Evolutionary conservation across 1,140 invertebrate genomes (phyloP), one percentile per base, ranked within the genome.

Genomic region (Caenorhabditis inopinata): DNA sequence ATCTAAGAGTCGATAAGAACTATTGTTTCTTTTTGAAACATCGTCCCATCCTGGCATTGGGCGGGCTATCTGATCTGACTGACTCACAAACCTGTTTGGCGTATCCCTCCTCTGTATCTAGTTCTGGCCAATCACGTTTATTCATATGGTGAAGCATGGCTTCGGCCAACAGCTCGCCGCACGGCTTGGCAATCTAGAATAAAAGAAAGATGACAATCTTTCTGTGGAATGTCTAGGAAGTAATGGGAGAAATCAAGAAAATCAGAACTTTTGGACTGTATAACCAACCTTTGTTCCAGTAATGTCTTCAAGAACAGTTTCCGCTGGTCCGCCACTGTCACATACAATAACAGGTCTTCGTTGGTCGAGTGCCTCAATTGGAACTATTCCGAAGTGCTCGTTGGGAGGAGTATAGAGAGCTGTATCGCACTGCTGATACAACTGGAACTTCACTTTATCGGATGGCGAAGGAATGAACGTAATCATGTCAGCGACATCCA

Each of bases 361-460:
- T 68, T 88, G 87, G 18, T 88, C 87, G 1, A 88, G 78, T 35
- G 87, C 87, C 75, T 88, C 87, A 47, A 88, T 88, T 12, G 87
- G 87, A 16, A 88, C 87, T 76, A 88, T 88, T 27, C 87, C 86
- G 75, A 88, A 88, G 74, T 88, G 87, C 76, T 88, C 87, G 73
- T 87, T 84, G 11, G 87, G 87, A 14, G 87, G 87, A 29, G 87
- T 88, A 83, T 88, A 88, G 6, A 88, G 82, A 4, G 85, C 85
- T n/a, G 82, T 80, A 68, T 88, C 87, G 75, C 87, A 88, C 49
- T 88, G 35, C 16, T 85, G 76, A 75, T 86, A 88, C 11, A 88
- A 77, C 32, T 38, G 42, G 76, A 88, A 88, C 68, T 88, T 88
- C 14, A 83, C 75, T 11, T 74, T 83, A 47, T 88, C 87, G 0